Conservation (phyloP, 2,113 vertebrate genomes). For the Otus sunia region DNA sequence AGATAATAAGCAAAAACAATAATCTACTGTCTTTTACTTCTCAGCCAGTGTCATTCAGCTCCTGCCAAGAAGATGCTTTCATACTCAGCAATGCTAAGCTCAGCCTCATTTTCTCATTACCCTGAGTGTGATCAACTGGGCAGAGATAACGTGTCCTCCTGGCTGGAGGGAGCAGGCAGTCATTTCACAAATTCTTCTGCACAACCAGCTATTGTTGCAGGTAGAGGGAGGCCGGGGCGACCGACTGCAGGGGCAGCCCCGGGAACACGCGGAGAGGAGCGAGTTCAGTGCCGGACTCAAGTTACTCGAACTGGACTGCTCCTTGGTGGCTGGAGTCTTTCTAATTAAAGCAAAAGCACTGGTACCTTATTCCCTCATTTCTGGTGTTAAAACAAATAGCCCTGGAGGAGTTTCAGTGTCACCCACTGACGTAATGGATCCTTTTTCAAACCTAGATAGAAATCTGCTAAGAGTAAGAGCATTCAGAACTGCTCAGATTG, state of each 20-base stretch:
- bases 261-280: background rate
- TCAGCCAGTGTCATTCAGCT: conserved; percentile 75
- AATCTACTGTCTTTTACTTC: conserved; percentile 78
- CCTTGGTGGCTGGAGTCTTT: background rate
- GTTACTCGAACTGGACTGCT: conserved; percentile 26
- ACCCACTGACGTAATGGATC: conserved; percentile 25
- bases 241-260: conserved; percentile 36
- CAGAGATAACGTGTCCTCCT: conserved; percentile 71
- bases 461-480: conserved; percentile 19
- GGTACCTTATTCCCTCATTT: conserved; percentile 34
- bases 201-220: conserved; percentile 77
- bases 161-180: conserved; percentile 67
- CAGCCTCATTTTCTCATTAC: conserved; percentile 79
- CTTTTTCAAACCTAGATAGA: conserved; percentile 23
- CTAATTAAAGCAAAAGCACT: conserved; percentile 21
- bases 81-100: conserved; percentile 74
- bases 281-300: background rate
- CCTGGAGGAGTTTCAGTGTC: conserved; percentile 48
- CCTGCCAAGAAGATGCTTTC: conserved; percentile 80
- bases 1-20: conserved; percentile 83
- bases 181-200: conserved; percentile 76
- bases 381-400: conserved; percentile 44
- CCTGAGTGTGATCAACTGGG: conserved; percentile 71
- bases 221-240: conserved; percentile 60
- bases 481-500: conserved; percentile 16